Evolutionary conservation across 2,888 invertebrate species (phyloP), one percentile per base, ranked within the genome.

Genomic region (Chloromyia formosa): DNA sequence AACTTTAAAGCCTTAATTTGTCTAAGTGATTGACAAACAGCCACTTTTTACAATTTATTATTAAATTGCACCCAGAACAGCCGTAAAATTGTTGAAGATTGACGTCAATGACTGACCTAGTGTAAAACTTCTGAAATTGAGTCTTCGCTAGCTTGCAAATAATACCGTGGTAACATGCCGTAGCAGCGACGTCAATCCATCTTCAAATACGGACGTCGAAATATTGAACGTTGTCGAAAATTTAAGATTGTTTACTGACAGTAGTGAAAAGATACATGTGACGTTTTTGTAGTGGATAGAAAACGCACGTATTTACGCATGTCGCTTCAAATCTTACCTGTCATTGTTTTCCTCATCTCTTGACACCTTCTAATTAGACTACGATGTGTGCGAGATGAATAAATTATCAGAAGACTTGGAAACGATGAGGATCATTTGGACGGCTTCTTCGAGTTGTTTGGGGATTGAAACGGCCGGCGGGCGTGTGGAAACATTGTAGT

Each of bases 281-380:
- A 35, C 27, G 2, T 35, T 35, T 35, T 35, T 35, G 7, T 35
- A 35, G 7, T 7, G 27, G 2, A 35, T 35, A 35, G 27, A 35
- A n/a, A n/a, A 35, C 27, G 27, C 27, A 49, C 20, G 14, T 20
- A 40, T 58, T 56, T 71, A 71, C 58, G 56, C 71, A 56, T 71
- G 22, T 58, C 56, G 7, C 23, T 66, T 66, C 56, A 71, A 71
- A 71, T 71, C 40, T 12, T 56, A 35, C 71, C 56, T 71, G 71
- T 71, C 71, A 71, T 71, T 71, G 71, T 71, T 71, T 71, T 71
- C 71, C 14, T 40, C 56, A n/a, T 20, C 58, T 53, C 71, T 71
- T 71, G 71, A 71, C 71, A 71, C 71, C 71, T 71, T 71, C 71
- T 71, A 71, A 71, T 71, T 71, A 71, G 71, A 42, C 71, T 71